Evolutionary conservation across 2,888 invertebrate genomes (phyloP).

Genomic region (Cataglyphis albicans): DNA sequence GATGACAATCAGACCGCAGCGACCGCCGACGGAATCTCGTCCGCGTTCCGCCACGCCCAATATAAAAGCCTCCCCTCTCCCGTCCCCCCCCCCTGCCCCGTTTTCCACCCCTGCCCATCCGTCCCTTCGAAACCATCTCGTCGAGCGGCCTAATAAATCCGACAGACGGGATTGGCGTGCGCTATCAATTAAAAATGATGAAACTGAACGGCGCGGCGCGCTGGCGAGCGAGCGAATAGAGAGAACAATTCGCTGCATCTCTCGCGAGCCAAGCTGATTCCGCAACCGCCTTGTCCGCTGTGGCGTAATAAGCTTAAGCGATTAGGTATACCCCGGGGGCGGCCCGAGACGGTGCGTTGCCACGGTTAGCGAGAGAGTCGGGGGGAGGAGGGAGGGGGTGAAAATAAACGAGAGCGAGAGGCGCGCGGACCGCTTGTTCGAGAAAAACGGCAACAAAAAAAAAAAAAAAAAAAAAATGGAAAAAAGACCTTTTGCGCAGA

Average conservation of each 20-base stretch:
- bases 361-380: constrained; percentile 31
- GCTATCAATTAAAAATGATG: constrained; percentile 85
- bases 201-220: constrained; percentile 76
- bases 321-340: constrained; percentile 79
- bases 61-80: constrained; percentile 66
- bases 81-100: neutral
- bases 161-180: constrained; percentile 82
- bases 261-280: constrained; percentile 59
- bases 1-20: constrained; percentile 70
- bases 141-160: constrained; percentile 81
- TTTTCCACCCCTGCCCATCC: constrained; percentile 64
- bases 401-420: constrained; percentile 69
- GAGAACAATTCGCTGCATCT: constrained; percentile 12
- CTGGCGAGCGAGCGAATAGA: constrained; percentile 29
- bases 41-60: constrained; percentile 72
- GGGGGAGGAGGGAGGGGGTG: constrained; percentile 11
- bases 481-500: constrained; percentile 26
- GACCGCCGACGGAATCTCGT: constrained; percentile 67
- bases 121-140: constrained; percentile 73
- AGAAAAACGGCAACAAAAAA: constrained; percentile 69
- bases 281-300: constrained; percentile 73
- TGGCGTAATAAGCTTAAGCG: constrained; percentile 83
- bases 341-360: constrained; percentile 54
- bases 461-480: neutral
- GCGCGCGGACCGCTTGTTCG: constrained; percentile 51